Evolutionary conservation across 37 sponge, comb jelly and placozoan genomes (phyloP).

Genomic region (Beroe forskalii): DNA sequence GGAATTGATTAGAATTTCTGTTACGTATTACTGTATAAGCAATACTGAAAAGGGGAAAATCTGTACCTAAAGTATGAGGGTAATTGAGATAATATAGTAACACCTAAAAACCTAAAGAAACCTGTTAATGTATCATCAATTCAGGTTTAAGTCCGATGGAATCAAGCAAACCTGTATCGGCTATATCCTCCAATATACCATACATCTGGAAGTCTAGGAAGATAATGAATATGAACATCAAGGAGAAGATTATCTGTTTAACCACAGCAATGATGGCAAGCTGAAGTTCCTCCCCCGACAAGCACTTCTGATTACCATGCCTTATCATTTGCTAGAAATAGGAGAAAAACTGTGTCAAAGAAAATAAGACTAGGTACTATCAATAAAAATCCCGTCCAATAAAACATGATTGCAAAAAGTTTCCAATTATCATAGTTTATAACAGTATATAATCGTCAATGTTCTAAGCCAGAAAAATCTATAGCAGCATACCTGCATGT

Average conservation of each 20-base stretch:
- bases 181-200: slow-evolving; percentile 17
- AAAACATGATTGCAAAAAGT: no score
- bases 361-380: no score
- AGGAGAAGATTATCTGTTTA: slow-evolving; percentile 28
- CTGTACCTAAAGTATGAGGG: no score
- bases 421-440: no score
- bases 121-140: no score
- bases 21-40: background rate
- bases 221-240: slow-evolving; percentile 2
- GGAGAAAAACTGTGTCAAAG: background rate
- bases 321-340: background rate
- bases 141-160: no score
- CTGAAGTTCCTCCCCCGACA: background rate
- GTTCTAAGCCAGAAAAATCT: no score
- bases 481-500: slow-evolving; percentile 60
- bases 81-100: no score
- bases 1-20: no score
- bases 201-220: slow-evolving; percentile 53
- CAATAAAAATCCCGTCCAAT: no score
- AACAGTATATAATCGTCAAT: no score
- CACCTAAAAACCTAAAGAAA: no score
- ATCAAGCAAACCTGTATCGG: slow-evolving; percentile 38
- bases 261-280: background rate
- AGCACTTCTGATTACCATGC: background rate
- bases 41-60: background rate